These are phyloP conservation scores for Siniperca knerii DNA, from an alignment of 2,113 vertebrate genomes.

Conservation along the genomic window DNA sequence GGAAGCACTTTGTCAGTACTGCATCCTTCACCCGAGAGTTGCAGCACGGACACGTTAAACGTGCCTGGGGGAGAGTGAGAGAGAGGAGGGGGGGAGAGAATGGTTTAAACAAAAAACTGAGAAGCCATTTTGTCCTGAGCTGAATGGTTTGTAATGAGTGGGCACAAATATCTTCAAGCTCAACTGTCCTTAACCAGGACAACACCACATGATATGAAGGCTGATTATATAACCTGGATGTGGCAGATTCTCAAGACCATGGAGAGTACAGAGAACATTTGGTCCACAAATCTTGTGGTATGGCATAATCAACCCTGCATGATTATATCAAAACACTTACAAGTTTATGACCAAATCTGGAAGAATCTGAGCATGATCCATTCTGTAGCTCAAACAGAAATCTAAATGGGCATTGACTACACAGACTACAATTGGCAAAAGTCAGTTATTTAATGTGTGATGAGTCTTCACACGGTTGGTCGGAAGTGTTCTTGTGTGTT, in stretches of 20 bases:
- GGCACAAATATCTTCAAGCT: constrained; percentile 46
- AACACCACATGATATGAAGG: background rate
- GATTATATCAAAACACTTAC: background rate
- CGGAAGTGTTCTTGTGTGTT: background rate
- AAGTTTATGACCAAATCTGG: background rate
- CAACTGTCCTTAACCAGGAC: constrained; percentile 5
- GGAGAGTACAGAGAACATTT: background rate
- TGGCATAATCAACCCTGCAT: background rate
- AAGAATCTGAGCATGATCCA: background rate
- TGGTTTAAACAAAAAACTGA: constrained; percentile 31
- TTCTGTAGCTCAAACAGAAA: background rate
- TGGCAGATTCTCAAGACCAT: background rate
- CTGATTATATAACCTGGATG: background rate
- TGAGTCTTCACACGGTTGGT: constrained; percentile 1
- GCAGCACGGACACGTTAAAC: constrained; percentile 96
- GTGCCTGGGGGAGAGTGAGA: constrained; percentile 82
- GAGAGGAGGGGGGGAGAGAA: background rate
- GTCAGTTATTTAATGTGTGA: background rate
- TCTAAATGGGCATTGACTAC: background rate
- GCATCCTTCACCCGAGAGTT: constrained; percentile 97
- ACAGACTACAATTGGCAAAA: background rate
- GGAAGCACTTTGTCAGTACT: constrained; percentile 97
- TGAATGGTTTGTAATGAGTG: constrained; percentile 37
- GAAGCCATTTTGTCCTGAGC: constrained; percentile 30
- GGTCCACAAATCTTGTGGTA: background rate